Conservation (phyloP, 2,888 invertebrate genomes). For the Mesochorus sp. region DNA sequence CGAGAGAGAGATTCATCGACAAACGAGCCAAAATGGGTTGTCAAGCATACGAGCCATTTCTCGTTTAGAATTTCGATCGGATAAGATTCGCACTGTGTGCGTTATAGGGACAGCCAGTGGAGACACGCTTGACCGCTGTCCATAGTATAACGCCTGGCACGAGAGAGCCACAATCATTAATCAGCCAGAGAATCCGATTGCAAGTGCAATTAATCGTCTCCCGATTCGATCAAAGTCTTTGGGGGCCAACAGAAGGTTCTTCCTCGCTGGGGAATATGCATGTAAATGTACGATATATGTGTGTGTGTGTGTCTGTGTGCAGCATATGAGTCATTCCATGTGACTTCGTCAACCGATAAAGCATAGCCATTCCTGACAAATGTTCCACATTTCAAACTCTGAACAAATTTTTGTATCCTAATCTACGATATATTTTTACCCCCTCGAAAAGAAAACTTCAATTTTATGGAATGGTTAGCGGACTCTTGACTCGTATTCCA, state of each 20-base stretch:
- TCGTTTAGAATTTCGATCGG: constrained; percentile 51
- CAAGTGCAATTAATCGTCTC: constrained; percentile 62
- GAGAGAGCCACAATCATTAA: constrained; percentile 58
- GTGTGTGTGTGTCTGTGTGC: background rate
- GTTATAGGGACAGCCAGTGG: constrained; percentile 41
- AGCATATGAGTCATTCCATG: too few relatives aligned
- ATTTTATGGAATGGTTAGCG: too few relatives aligned
- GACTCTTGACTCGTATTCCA: background rate
- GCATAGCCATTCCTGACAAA: too few relatives aligned
- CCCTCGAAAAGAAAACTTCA: too few relatives aligned
- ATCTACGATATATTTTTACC: too few relatives aligned
- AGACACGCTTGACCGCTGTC: constrained; percentile 42
- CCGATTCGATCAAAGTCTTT: constrained; percentile 59
- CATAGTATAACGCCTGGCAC: constrained; percentile 43
- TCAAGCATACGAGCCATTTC: constrained; percentile 30
- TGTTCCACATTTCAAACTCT: too few relatives aligned
- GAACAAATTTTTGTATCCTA: too few relatives aligned
- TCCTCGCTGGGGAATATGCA: background rate
- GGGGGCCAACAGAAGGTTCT: constrained; percentile 9
- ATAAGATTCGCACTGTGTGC: constrained; percentile 44
- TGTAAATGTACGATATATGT: too few relatives aligned
- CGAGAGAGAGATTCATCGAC: constrained; percentile 32
- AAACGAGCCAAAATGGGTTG: constrained; percentile 18
- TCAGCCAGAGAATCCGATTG: constrained; percentile 56
- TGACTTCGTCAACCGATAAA: too few relatives aligned